These are phyloP conservation scores for Cyanoderma ruficeps DNA, from an alignment of 2,113 vertebrate genomes.

Conservation along the genomic window DNA sequence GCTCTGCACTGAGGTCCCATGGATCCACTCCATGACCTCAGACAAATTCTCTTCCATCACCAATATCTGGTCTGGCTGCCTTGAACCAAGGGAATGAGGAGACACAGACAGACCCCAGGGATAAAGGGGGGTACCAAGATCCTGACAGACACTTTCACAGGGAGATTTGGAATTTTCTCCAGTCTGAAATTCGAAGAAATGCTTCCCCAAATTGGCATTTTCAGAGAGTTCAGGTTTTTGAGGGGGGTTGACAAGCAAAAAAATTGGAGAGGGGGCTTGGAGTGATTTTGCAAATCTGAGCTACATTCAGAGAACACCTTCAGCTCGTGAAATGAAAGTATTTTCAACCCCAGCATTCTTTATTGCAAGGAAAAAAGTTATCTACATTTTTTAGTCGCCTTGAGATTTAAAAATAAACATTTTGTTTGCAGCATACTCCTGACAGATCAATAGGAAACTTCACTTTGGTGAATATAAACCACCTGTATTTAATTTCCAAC, in stretches of 20 bases:
- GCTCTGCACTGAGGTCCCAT: background rate
- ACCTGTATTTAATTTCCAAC: background rate
- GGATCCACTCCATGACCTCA: background rate
- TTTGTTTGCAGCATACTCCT: background rate
- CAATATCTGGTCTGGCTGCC: fast-evolving
- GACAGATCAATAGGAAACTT: background rate
- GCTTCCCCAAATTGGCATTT: background rate
- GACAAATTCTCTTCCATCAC: background rate
- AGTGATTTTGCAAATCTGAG: background rate
- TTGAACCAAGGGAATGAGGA: background rate
- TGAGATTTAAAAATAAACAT: background rate
- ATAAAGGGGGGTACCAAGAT: background rate
- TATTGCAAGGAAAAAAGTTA: background rate
- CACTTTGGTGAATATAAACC: background rate
- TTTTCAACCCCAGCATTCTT: background rate
- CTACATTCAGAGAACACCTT: background rate
- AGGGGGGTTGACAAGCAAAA: background rate
- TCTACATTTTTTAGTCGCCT: background rate
- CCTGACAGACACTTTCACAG: background rate
- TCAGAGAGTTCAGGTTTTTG: background rate
- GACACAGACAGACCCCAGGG: fast-evolving
- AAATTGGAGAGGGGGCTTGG: background rate
- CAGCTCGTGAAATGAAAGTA: background rate
- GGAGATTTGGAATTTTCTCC: background rate
- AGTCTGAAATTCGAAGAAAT: background rate